phyloP scores from a whole-genome alignment of 2,113 vertebrate genomes.

The Gavialis gangeticus region DNA sequence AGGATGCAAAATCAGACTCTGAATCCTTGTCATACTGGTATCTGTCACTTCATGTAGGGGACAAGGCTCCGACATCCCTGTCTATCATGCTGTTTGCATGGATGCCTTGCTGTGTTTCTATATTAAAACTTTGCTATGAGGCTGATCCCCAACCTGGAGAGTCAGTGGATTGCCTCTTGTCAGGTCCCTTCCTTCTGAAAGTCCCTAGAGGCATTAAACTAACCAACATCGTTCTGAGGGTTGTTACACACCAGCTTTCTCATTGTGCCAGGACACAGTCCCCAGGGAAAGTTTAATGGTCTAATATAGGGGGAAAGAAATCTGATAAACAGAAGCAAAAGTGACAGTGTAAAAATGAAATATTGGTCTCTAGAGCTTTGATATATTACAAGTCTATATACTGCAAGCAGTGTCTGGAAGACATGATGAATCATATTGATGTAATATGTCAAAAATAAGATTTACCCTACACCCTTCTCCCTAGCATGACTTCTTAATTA shows the following conservation, averaged over 20 bases:
- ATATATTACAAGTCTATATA: neutral
- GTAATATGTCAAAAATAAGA: neutral
- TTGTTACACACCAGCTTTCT: no score
- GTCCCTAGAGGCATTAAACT: no score
- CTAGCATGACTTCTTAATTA: neutral
- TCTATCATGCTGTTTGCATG: neutral
- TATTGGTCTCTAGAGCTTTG: neutral
- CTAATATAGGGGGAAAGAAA: neutral
- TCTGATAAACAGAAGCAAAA: neutral
- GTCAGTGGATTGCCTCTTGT: neutral
- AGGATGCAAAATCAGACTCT: neutral
- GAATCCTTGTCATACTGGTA: neutral
- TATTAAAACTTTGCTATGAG: neutral
- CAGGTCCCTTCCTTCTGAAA: no score
- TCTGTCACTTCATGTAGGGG: neutral
- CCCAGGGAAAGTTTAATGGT: no score
- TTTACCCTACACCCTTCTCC: neutral
- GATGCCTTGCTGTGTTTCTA: neutral
- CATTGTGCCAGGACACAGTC: no score
- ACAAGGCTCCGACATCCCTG: neutral
- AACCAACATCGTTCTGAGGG: no score
- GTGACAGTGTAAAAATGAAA: neutral
- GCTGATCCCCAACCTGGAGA: neutral
- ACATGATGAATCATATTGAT: neutral
- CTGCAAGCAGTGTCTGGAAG: neutral